Base-by-base conservation (phyloP, 35 echinoderm and acorn worm genomes). In the Diadema setosum region DNA sequence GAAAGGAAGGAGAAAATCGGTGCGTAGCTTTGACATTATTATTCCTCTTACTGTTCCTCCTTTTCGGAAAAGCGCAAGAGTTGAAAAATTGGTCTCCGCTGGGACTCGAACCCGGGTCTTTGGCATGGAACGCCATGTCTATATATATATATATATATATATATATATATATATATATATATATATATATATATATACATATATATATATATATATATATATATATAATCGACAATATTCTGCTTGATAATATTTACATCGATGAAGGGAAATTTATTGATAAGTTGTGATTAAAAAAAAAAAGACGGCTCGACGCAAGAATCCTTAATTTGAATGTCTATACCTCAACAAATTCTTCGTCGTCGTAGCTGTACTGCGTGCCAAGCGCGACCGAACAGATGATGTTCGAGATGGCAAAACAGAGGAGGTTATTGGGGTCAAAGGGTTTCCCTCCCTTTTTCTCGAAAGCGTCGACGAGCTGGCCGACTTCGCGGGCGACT, bases 331-430 rank as follows among this genome's bases (percentile, higher is more conserved):
- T 29, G 20, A 46, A 16, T 3, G 20, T 20, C 12, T 80, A 16
- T 57, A 92, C 39, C 16, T 81, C 33, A 42, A 46, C 24, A 45
- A 92, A 92, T 44, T 85, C 48, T 6, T 17, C 44, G 45, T 92
- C 70, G 7, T 49, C 36, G 35, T 92, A 85, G 42, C 81, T 83
- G 45, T 86, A 92, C 21, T 83, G 45, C n/a, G 57, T 30, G 49
- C 80, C 80, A 26, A 92, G 86, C 2, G 57, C 37, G 16, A 92
- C 57, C 0, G 90, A 80, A 78, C 69, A 86, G 46, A 92, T 78
- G 55, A 92, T 30, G 45, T 92, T 92, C 5, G 83, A 46, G 1
- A 86, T 41, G 42, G 83, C 65, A 30, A 61, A 65, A 21, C 32
- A 29, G 5, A 92, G 39, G 4, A 92, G 52, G 26, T 36, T 18